Evolutionary conservation across 2,888 invertebrate genomes (phyloP), one percentile per base, ranked within the genome.

Genomic region (Netelia fuscicornis): DNA sequence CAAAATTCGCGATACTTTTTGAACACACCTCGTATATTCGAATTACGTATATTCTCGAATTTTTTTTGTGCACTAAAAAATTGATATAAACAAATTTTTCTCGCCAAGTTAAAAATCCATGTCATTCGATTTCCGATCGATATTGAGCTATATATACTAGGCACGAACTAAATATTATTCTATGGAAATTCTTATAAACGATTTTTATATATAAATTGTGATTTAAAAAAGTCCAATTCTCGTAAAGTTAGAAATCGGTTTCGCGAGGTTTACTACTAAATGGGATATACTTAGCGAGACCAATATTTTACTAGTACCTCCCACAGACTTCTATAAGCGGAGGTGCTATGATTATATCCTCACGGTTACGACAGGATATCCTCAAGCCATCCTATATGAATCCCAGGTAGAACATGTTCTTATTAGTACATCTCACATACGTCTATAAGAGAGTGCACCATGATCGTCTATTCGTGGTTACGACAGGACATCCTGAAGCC

Each of bases 321-420:
- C 23, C 9, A 37, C 23, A 23, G 60, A 60, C 48, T 2, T 72
- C n/a, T 62, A 58, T 72, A 44, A 72, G 72, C 10, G n/a, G 25
- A n/a, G 2, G 72, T 60, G 11, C 72, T 72, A 60, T 23, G 60
- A 60, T 72, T 44, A n/a, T 25, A 60, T 72, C 37, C 60, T 72
- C 60, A 60, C 60, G 44, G 60, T 48, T 72, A 72, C 60, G 72
- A 58, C 62, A 72, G 44, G 48, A 60, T 72, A 25, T 72, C 72
- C 48, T 60, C 42, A 72, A 70, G 70, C 54, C 70, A 70, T 56
- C 70, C 56, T 25, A 65, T n/a, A 65, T 65, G 17, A 65, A 37
- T 65, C 65, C 17, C 17, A 23, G 5, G 65, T 65, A 65, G 17
- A 65, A 65, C 65, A 65, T 42, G 17, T n/a, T 65, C 65, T 65